Percentiles rank a stretch among this genome's conserved stretches.
Evolutionary conservation across 2,113 vertebrate species (phyloP).

Genomic region (Callopanchax toddi): DNA sequence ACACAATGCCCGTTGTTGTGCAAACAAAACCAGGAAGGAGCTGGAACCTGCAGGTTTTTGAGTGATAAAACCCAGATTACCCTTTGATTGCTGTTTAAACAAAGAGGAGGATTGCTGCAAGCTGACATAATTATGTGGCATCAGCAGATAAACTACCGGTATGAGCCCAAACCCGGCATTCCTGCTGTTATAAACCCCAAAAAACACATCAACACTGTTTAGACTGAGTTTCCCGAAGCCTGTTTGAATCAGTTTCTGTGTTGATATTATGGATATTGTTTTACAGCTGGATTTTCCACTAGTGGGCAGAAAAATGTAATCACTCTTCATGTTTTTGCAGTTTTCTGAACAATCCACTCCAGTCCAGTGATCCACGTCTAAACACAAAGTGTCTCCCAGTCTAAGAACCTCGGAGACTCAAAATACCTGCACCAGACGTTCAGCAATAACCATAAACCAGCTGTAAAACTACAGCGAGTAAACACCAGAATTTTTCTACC

Average conservation of each 20-base stretch:
- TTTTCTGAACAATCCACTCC: slow-evolving; percentile 39
- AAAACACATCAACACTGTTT: slow-evolving; percentile 34
- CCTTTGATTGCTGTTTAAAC: slow-evolving; percentile 37
- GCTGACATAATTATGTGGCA: slow-evolving; percentile 54
- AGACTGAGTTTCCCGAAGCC: slow-evolving; percentile 29
- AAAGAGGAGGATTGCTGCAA: slow-evolving; percentile 12
- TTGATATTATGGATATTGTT: slow-evolving; percentile 39
- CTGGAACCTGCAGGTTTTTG: slow-evolving; percentile 9
- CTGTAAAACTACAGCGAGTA: slow-evolving; percentile 23
- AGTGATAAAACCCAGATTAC: slow-evolving; percentile 21
- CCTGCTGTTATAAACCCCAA: slow-evolving; percentile 38
- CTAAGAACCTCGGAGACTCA: slow-evolving; percentile 39
- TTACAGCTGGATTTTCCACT: slow-evolving; percentile 35
- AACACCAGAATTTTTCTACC: slow-evolving; percentile 35
- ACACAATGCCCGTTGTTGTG: slow-evolving; percentile 7
- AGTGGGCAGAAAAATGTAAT: slow-evolving; percentile 49
- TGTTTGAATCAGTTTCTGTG: slow-evolving; percentile 48
- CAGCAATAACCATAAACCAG: slow-evolving; percentile 31
- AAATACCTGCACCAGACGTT: slow-evolving; percentile 48
- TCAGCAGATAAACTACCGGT: slow-evolving; percentile 45
- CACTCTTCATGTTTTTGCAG: slow-evolving; percentile 15
- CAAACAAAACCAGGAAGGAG: slow-evolving; percentile 29
- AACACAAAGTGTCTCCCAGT: slow-evolving; percentile 40
- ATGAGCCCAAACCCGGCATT: slow-evolving; percentile 28
- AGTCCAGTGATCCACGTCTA: slow-evolving; percentile 44